Conservation (phyloP, 2,797 vertebrate species). For the Bufotes viridis region DNA sequence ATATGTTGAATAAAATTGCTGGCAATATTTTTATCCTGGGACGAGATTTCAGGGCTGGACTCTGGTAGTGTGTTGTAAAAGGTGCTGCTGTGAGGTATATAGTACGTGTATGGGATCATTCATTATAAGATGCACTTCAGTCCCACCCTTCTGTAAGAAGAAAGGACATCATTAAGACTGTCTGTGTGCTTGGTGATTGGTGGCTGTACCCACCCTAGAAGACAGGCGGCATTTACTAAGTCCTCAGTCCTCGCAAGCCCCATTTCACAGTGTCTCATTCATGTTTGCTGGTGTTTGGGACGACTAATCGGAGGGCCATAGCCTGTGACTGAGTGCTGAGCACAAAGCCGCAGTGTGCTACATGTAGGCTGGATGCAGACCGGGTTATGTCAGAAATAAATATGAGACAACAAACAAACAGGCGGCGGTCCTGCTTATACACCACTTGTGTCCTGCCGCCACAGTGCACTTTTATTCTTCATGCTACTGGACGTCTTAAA, state of each 20-base stretch:
- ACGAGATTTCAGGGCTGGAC: background rate
- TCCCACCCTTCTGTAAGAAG: conserved; percentile 14
- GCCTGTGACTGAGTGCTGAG: conserved; percentile 11
- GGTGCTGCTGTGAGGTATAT: background rate
- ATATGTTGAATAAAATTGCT: no score
- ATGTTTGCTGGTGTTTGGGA: conserved; percentile 42
- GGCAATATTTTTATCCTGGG: background rate
- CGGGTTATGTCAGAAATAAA: conserved; percentile 53
- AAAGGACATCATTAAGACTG: conserved; percentile 10
- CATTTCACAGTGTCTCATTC: conserved; percentile 58
- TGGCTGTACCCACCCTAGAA: conserved; percentile 28
- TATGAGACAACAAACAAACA: conserved; percentile 53
- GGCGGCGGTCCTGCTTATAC: conserved; percentile 9
- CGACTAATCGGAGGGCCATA: conserved; percentile 27
- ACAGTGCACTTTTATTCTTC: background rate
- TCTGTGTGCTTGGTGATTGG: background rate
- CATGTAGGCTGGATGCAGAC: conserved; percentile 44
- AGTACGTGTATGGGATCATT: conserved; percentile 21
- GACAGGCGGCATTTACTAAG: conserved; percentile 10
- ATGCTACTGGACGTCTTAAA: background rate
- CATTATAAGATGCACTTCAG: conserved; percentile 13
- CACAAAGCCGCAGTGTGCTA: conserved; percentile 58
- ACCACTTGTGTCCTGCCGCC: background rate
- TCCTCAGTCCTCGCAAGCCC: background rate
- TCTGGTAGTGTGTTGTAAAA: background rate